A percentile compares a stretch with the other conserved stretches of the same genome.
Conservation (phyloP, 2,888 invertebrate genomes). For the Altica lythri region DNA sequence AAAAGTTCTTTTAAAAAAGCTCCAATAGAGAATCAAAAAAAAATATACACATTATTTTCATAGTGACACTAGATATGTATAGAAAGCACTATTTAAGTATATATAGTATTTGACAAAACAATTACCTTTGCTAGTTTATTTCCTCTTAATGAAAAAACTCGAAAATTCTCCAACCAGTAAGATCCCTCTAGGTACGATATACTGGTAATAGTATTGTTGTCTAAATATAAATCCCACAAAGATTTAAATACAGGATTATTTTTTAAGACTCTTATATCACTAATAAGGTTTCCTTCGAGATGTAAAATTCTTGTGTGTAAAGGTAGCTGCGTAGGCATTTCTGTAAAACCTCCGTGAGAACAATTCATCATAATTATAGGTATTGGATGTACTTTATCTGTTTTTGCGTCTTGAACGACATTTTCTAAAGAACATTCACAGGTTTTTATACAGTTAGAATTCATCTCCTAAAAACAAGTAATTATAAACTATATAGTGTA, state of each 20-base stretch:
- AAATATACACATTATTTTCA: no score
- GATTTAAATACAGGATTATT: conserved; percentile 68
- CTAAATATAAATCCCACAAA: conserved; percentile 75
- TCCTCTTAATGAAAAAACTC: conserved; percentile 75
- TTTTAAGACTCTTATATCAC: conserved; percentile 64
- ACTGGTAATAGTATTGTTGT: conserved; percentile 72
- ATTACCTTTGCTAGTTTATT: conserved; percentile 74
- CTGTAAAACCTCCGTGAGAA: conserved; percentile 60
- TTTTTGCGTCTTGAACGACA: conserved; percentile 61
- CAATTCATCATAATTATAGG: conserved; percentile 75
- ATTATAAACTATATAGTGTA: no score
- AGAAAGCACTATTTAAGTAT: no score
- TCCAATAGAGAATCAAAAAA: neutral
- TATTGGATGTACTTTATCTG: conserved; percentile 57
- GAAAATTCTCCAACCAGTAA: conserved; percentile 77
- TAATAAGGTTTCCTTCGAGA: conserved; percentile 68
- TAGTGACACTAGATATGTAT: no score
- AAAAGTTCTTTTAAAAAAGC: no score
- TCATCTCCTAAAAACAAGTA: conserved; percentile 42
- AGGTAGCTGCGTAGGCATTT: conserved; percentile 67
- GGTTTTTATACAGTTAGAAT: conserved; percentile 63
- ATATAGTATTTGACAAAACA: no score
- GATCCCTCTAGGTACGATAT: conserved; percentile 75
- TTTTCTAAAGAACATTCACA: conserved; percentile 70
- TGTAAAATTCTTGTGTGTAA: conserved; percentile 68